Evolutionary conservation across 1,140 invertebrate genomes (phyloP), one percentile per base, ranked within the genome.

Genomic region (Piezodorus guildinii): DNA sequence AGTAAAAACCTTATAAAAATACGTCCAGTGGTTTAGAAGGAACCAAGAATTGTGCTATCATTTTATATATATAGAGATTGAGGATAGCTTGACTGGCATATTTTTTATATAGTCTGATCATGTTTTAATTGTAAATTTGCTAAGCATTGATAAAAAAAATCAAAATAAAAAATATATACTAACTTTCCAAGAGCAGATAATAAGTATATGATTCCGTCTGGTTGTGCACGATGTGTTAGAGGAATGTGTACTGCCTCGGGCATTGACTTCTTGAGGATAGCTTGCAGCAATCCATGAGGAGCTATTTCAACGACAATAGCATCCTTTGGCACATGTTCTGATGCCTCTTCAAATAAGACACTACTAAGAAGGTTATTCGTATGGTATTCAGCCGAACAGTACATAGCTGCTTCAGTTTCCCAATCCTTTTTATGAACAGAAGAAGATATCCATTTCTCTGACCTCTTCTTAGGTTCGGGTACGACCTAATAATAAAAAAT

Each of bases 361-460:
- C 80, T 78, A n/a, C 68, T 72, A 43, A 84, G 74, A n/a, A 86
- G 73, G 70, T 87, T 87, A 74, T 85, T 85, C 12, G 83, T 81
- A 69, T 84, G 81, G 69, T 87, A 87, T 17, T 80, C 80, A n/a
- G 83, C 77, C 8, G 82, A 84, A 3, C 80, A 80, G 46, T 70
- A 73, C 45, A 76, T 71, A 0, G 81, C 80, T 39, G 79, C 63
- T 0, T 77, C 72, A 12, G 75, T 61, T 9, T 69, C 46, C 71
- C 71, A 72, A 25, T 66, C 49, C 1, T n/a, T 51, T 71, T 85
- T 77, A 10, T 79, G 78, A 39, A 85, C 78, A 0, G 83, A 85
- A 6, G 81, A 78, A 68, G 79, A 82, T 30, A 85, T 75, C 84
- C 85, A 86, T 45, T 75, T 75, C 0, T 69, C 66, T 5, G 79